Evolutionary conservation across 2,888 invertebrate species (phyloP).

Genomic region (Oligia latruncula): DNA sequence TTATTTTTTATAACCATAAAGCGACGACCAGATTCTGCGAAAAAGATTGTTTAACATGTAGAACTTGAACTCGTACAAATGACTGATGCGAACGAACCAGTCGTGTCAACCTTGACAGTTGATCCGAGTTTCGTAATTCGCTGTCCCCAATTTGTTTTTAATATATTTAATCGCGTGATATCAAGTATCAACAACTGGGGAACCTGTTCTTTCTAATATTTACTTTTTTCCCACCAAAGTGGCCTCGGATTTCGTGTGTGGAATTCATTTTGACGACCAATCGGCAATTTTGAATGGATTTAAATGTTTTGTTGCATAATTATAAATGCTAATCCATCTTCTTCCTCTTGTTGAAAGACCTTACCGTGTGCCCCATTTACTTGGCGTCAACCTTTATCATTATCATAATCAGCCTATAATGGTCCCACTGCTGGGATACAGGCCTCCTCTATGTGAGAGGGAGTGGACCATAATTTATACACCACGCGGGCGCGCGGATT

Average conservation of each 20-base stretch:
- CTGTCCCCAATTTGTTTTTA: conserved; percentile 47
- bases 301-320: background rate
- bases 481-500: too few relatives aligned
- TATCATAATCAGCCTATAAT: too few relatives aligned
- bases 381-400: too few relatives aligned
- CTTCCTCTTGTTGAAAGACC: too few relatives aligned
- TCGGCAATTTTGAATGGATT: background rate
- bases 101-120: conserved; percentile 48
- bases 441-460: too few relatives aligned
- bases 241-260: background rate
- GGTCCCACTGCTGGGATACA: too few relatives aligned
- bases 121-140: conserved; percentile 29
- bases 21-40: background rate
- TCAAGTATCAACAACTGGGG: background rate
- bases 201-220: conserved; percentile 36
- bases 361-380: background rate
- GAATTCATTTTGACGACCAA: background rate
- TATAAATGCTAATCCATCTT: background rate
- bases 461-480: too few relatives aligned
- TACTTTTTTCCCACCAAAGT: background rate
- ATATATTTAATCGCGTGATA: conserved; percentile 48
- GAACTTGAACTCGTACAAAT: conserved; percentile 42
- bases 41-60: conserved; percentile 36
- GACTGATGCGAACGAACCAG: conserved; percentile 53
- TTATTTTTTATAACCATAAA: background rate